Percentiles rank a stretch among this genome's conserved stretches.
Conservation (phyloP, 1,140 invertebrate genomes). For the Drosophila parabipectinata region DNA sequence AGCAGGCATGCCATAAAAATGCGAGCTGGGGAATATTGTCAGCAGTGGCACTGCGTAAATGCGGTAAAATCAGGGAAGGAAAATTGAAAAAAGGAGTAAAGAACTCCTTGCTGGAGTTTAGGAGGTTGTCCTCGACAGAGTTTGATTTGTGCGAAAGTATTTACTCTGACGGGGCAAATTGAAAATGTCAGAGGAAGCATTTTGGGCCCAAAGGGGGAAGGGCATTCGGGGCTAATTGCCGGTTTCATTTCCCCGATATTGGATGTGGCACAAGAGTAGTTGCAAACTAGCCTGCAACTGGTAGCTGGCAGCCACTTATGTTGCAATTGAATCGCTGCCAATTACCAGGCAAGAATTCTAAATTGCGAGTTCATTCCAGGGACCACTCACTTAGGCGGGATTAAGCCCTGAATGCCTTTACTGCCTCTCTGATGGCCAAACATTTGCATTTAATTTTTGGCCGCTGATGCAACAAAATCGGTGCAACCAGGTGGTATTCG, state of each 20-base stretch:
- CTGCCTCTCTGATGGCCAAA: conserved; percentile 25
- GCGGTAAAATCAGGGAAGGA: conserved; percentile 61
- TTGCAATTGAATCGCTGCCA: conserved; percentile 30
- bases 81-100: conserved; percentile 66
- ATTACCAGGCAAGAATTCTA: conserved; percentile 25
- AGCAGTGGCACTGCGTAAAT: conserved; percentile 53
- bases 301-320: conserved; percentile 21
- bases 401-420: neutral
- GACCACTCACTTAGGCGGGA: neutral
- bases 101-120: neutral
- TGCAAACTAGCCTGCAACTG: conserved; percentile 14
- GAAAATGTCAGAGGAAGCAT: conserved; percentile 40
- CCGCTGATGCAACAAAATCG: conserved; percentile 12
- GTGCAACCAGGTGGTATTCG: conserved; percentile 55
- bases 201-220: conserved; percentile 16
- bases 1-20: conserved; percentile 48
- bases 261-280: conserved; percentile 9
- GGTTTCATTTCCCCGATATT: conserved; percentile 12
- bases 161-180: conserved; percentile 31
- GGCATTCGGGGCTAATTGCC: conserved; percentile 40
- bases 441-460: conserved; percentile 62
- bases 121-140: neutral
- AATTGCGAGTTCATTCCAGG: conserved; percentile 13
- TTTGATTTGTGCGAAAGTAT: conserved; percentile 54
- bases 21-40: conserved; percentile 43